Evolutionary conservation across 2,113 vertebrate genomes (phyloP).

Genomic region (Coreoperca whiteheadi): DNA sequence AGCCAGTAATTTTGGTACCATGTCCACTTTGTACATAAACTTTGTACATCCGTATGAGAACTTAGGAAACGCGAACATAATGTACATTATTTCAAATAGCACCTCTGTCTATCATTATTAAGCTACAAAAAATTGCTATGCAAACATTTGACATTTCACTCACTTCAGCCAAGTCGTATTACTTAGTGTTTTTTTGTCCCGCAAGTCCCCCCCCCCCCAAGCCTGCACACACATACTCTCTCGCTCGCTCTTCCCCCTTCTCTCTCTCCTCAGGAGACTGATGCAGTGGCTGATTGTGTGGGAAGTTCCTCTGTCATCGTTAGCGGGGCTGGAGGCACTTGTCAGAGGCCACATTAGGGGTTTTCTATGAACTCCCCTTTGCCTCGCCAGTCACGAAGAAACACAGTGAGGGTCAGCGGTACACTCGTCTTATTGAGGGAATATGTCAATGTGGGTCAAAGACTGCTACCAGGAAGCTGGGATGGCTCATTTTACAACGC

Average conservation of each 20-base stretch:
- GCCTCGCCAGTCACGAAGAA: constrained; percentile 49
- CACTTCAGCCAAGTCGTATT: constrained; percentile 15
- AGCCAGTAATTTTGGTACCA: neutral
- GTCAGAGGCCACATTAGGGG: constrained; percentile 78
- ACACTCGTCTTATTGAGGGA: constrained; percentile 11
- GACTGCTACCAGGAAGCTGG: neutral
- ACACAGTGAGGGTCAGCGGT: constrained; percentile 23
- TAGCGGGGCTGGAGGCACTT: constrained; percentile 76
- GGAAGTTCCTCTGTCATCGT: constrained; percentile 84
- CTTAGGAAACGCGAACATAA: neutral
- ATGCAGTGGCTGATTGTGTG: constrained; percentile 80
- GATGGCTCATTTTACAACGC: neutral
- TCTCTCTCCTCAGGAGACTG: constrained; percentile 66
- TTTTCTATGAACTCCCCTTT: constrained; percentile 74
- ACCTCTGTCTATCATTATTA: neutral
- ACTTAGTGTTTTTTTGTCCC: constrained; percentile 33
- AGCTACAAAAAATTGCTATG: too few species aligned
- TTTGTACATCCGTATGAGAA: neutral
- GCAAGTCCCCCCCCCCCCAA: constrained; percentile 48
- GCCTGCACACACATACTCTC: constrained; percentile 28
- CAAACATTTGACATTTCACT: constrained; percentile 33
- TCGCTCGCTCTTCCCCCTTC: neutral
- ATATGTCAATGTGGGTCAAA: constrained; percentile 13
- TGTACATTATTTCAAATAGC: neutral
- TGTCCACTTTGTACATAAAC: neutral